Conservation (phyloP, 1,140 invertebrate species). For the Drosophila yakuba region DNA sequence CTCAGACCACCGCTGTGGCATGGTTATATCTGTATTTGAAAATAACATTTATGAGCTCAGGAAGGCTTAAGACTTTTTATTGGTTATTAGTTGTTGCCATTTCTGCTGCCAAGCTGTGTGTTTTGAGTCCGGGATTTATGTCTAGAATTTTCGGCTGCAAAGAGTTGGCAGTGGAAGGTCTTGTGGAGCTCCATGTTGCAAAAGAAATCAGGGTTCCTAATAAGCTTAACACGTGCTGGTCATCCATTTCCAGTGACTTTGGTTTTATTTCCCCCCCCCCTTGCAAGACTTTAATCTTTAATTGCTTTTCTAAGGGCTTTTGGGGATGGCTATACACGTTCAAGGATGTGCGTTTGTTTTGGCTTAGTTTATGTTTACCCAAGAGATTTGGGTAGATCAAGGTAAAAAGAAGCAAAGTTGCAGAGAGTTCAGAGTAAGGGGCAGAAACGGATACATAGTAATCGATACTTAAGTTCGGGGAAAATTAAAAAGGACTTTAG, state of each 20-base stretch:
- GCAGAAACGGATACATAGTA: neutral
- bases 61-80: conserved; percentile 78
- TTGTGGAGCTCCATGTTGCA: neutral
- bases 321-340: conserved; percentile 2
- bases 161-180: conserved; percentile 5
- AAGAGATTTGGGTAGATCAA: conserved; percentile 11
- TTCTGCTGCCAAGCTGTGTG: conserved; percentile 34
- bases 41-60: conserved; percentile 78
- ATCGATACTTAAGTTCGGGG: neutral
- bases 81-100: conserved; percentile 77
- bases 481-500: too few species aligned
- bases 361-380: conserved; percentile 28
- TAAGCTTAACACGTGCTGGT: conserved; percentile 79
- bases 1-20: neutral
- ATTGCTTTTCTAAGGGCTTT: conserved; percentile 59
- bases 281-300: conserved; percentile 67
- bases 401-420: neutral
- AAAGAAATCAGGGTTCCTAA: conserved; percentile 69
- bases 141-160: conserved; percentile 30
- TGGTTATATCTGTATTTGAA: conserved; percentile 67
- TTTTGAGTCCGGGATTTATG: conserved; percentile 25
- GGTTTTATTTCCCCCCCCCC: neutral
- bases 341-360: conserved; percentile 6
- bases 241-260: conserved; percentile 53
- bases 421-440: neutral